These are phyloP conservation scores for Diadumene lineata DNA, from an alignment of 92 coral and sea anemone species.

Conservation along the genomic window DNA sequence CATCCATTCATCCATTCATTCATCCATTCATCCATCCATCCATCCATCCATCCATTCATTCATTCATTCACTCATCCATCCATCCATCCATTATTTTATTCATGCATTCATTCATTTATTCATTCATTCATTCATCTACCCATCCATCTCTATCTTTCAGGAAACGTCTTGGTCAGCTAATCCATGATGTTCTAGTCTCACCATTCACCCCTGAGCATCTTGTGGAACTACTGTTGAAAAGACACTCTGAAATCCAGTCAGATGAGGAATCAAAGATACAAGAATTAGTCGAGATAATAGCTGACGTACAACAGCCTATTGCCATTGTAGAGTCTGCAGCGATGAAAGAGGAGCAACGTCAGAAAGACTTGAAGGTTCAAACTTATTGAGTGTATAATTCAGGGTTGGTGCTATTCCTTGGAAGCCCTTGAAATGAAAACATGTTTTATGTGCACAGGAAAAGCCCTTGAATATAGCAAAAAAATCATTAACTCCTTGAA, in stretches of 20 bases:
- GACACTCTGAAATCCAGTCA: slow-evolving; percentile 73
- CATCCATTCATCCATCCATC: not conserved
- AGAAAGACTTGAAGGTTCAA: slow-evolving; percentile 90
- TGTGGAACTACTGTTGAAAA: slow-evolving; percentile 67
- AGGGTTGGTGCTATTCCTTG: not conserved
- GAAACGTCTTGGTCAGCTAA: slow-evolving; percentile 75
- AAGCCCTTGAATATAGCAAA: too few relatives aligned
- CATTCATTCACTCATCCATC: not conserved
- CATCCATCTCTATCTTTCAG: slow-evolving; percentile 30
- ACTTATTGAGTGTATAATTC: not conserved
- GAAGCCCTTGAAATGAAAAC: too few relatives aligned
- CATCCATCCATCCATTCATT: not conserved
- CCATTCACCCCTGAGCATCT: slow-evolving; percentile 71
- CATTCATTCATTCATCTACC: not conserved
- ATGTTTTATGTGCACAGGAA: too few relatives aligned
- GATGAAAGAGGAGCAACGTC: slow-evolving; percentile 68
- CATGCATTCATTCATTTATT: not conserved
- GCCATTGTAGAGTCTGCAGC: slow-evolving; percentile 75
- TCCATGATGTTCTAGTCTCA: slow-evolving; percentile 75
- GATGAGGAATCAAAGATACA: slow-evolving; percentile 79
- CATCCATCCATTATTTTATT: not conserved
- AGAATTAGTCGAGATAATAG: slow-evolving; percentile 89
- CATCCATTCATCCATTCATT: not conserved
- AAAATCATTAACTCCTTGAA: too few relatives aligned
- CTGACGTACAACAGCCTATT: slow-evolving; percentile 95